Evolutionary conservation across 1,140 invertebrate species (phyloP), one percentile per base, ranked within the genome.

Genomic region (Cotesia vestalis): DNA sequence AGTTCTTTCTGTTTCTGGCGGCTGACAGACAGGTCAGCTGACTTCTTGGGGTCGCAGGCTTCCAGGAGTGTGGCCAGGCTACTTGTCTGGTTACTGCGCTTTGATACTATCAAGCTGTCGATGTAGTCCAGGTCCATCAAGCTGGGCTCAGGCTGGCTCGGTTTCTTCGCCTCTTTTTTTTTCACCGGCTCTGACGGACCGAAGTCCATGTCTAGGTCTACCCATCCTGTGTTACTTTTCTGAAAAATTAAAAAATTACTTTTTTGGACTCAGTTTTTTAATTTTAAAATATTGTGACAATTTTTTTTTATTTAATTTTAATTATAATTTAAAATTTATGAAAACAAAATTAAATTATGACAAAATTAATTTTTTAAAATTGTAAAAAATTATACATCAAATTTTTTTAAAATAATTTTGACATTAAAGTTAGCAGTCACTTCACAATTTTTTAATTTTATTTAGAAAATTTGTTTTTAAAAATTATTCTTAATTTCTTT

Each of bases 1-100:
- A 86, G 82, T 73, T 86, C 85, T 64, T 81, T 79, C 36, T 83
- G 83, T 66, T 87, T 87, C 59, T 85, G 84, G 35, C 63, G 79
- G 61, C 86, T 87, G 0, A 86, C 61, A 4, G 77, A 78, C 61
- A 86, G 79, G 66, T 87, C 84, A 6, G 76, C 69, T 11, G 71
- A 4, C 52, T 73, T 74, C 74, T 78, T 73, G n/a, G 86, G 84
- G 46, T 83, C 78, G 46, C 83, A 87, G 4, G 78, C 77, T 69
- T 78, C 67, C 0, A 85, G 67, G 40, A 87, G 73, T 17, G 60
- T 59, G 8, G 80, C 77, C 17, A 86, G 71, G 75, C 69, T 81
- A 1, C 52, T 78, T 3, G 34, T 72, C 63, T 61, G 63, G 14
- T 75, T 77, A 5, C 57, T 75, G 55, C 76, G 60, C 17, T 27